phyloP scores from a whole-genome alignment of 2,888 invertebrate species.

The Lochmaea crataegi region DNA sequence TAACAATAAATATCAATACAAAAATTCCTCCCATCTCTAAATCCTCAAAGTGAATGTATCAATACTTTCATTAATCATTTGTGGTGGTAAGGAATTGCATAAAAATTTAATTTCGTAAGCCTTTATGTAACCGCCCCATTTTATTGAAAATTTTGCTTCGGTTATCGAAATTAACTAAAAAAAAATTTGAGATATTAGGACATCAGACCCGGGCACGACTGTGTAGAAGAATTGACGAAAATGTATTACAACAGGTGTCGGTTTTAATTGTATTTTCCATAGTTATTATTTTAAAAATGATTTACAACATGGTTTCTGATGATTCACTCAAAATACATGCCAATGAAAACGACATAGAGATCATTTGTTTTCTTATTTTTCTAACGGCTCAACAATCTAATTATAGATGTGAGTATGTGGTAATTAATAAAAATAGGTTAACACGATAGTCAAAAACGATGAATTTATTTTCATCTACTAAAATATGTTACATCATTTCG shows the following conservation, averaged over 20 bases:
- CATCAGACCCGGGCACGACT: slow-evolving; percentile 6
- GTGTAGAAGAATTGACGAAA: neutral
- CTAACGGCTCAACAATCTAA: too few relatives aligned
- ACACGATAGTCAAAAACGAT: too few relatives aligned
- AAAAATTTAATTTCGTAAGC: slow-evolving; percentile 32
- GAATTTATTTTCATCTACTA: neutral
- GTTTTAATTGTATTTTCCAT: neutral
- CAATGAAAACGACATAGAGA: too few relatives aligned
- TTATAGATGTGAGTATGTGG: too few relatives aligned
- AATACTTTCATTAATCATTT: slow-evolving; percentile 27
- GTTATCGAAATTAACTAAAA: neutral
- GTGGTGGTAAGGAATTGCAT: slow-evolving; percentile 27
- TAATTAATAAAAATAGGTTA: too few relatives aligned
- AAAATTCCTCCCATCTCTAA: slow-evolving; percentile 15
- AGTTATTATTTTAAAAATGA: too few relatives aligned
- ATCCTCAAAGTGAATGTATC: slow-evolving; percentile 13
- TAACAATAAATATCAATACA: too few relatives aligned
- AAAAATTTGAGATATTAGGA: slow-evolving; percentile 15
- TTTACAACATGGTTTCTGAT: neutral
- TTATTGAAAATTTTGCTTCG: neutral
- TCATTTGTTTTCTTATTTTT: too few relatives aligned
- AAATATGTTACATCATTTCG: too few relatives aligned
- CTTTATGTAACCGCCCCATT: slow-evolving; percentile 29
- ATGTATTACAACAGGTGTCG: slow-evolving; percentile 10
- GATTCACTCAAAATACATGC: too few relatives aligned